Evolutionary conservation across 2,888 invertebrate species (phyloP).

Genomic region (Mythimna loreyi): DNA sequence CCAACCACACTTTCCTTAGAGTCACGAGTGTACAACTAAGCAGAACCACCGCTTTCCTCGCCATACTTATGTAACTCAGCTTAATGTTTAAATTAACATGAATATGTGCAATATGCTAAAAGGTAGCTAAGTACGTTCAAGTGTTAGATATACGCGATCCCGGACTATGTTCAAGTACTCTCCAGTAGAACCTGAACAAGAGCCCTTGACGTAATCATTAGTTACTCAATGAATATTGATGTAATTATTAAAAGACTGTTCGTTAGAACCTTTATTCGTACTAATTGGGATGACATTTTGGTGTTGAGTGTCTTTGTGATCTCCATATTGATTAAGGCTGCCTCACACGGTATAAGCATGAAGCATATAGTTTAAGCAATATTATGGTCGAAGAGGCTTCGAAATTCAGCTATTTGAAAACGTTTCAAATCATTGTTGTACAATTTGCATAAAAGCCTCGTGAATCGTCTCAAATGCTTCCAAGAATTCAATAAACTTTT

Average conservation of each 20-base stretch:
- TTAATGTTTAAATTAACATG: conserved; percentile 47
- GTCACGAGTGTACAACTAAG: not conserved
- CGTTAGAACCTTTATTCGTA: conserved; percentile 14
- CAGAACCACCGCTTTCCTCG: conserved; percentile 21
- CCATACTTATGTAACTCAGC: conserved; percentile 23
- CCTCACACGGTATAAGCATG: not conserved
- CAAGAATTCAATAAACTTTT: conserved; percentile 49
- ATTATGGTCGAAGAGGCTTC: not conserved
- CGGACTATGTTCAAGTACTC: conserved; percentile 50
- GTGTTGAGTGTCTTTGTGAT: conserved; percentile 15
- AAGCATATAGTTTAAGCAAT: not conserved
- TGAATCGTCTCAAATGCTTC: conserved; percentile 45
- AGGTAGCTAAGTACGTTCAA: conserved; percentile 40
- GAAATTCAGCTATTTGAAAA: not conserved
- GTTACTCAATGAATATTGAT: conserved; percentile 39
- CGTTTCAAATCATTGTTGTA: conserved; percentile 14
- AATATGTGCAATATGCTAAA: conserved; percentile 55
- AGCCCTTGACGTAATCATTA: conserved; percentile 52
- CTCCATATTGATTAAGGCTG: conserved; percentile 18
- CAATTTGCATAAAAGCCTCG: conserved; percentile 40
- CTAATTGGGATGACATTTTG: conserved; percentile 40
- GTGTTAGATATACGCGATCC: conserved; percentile 50
- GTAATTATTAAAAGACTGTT: conserved; percentile 30
- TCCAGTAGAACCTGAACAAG: conserved; percentile 39
- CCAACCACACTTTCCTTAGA: not conserved